Conservation (phyloP, 2,113 vertebrate species). For the Aphelocoma coerulescens region DNA sequence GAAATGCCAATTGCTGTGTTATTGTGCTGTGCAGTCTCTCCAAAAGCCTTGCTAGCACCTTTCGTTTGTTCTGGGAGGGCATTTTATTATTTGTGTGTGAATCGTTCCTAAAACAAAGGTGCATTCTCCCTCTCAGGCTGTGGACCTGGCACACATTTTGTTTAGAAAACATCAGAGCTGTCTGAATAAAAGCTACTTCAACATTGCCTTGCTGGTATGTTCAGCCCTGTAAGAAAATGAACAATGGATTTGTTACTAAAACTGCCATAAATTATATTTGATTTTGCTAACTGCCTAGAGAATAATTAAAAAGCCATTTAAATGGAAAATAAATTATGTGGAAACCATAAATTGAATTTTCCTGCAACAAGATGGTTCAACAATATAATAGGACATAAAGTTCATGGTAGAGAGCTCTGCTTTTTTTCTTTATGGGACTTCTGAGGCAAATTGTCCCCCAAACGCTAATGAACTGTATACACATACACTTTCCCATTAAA, state of each 20-base stretch:
- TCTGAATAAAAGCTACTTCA: not conserved
- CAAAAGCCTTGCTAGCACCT: not conserved
- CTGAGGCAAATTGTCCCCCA: not conserved
- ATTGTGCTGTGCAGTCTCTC: not conserved
- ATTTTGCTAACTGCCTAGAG: not conserved
- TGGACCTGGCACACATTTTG: not conserved
- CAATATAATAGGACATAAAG: constrained; percentile 1
- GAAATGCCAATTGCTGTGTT: not conserved
- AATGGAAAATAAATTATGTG: constrained; percentile 49
- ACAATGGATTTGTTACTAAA: constrained; percentile 25
- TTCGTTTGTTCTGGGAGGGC: not conserved
- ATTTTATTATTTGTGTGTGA: not conserved
- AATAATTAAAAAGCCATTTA: constrained; percentile 57
- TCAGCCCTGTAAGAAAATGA: not conserved
- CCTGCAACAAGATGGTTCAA: not conserved
- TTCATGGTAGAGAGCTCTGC: not conserved
- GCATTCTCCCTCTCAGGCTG: not conserved
- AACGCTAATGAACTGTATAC: not conserved
- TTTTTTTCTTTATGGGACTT: not conserved
- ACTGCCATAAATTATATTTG: constrained; percentile 38
- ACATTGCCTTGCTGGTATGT: not conserved
- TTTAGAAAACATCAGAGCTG: not conserved
- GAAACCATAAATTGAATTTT: constrained; percentile 52
- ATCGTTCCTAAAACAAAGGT: not conserved
- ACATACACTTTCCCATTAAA: not conserved